These are phyloP conservation scores for Trialeurodes vaporariorum DNA, from an alignment of 1,140 invertebrate genomes.

Conservation along the genomic window DNA sequence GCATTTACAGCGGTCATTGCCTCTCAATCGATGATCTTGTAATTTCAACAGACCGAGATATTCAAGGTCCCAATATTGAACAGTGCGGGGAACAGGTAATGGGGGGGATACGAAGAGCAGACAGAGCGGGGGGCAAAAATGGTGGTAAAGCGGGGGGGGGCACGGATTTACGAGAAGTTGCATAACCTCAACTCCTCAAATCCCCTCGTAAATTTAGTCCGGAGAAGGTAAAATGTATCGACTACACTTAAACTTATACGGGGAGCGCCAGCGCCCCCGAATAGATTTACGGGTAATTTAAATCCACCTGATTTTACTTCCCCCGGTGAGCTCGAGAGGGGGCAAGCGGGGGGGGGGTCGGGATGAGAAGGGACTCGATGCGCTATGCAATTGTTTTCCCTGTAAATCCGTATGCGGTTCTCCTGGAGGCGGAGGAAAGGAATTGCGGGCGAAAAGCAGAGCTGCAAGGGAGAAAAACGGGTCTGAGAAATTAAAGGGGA, in stretches of 20 bases:
- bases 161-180: not conserved
- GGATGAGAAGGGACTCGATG: no score
- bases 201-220: not conserved
- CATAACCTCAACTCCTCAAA: not conserved
- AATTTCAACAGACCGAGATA: not conserved
- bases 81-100: not conserved
- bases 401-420: no score
- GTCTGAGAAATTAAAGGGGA: no score
- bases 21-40: no score
- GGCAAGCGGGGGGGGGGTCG: no score
- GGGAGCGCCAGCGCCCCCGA: no score
- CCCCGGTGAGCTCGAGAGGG: no score
- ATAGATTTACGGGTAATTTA: not conserved
- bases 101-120: not conserved
- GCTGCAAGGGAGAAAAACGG: no score
- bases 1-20: no score
- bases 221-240: not conserved
- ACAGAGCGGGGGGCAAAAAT: not conserved
- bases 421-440: no score
- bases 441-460: no score
- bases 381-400: no score
- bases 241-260: not conserved
- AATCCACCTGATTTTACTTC: not conserved
- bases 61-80: not conserved
- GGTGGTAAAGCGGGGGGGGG: not conserved